These are phyloP conservation scores for Poecilia latipinna DNA, from an alignment of 2,113 vertebrate species.

Conservation along the genomic window DNA sequence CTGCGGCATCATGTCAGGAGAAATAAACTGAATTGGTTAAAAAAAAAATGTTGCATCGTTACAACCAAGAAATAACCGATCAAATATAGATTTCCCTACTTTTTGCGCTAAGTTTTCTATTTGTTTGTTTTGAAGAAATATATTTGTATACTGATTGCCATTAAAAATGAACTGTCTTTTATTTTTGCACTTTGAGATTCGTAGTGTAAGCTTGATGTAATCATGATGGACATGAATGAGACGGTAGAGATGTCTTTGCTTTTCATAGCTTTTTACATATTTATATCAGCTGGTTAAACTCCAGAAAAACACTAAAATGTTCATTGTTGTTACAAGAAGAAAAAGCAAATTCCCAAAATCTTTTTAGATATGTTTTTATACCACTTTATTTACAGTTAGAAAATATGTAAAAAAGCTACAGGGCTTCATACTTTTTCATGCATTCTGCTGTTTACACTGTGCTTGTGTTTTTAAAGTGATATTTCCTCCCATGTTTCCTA, in stretches of 20 bases:
- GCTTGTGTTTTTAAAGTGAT: constrained; percentile 45
- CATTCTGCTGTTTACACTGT: constrained; percentile 53
- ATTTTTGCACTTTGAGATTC: constrained; percentile 37
- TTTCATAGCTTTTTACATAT: background rate
- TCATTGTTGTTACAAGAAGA: background rate
- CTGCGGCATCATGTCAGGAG: too few relatives aligned
- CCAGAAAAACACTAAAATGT: background rate
- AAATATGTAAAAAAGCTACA: constrained; percentile 1
- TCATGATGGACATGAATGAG: background rate
- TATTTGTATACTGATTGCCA: constrained; percentile 26
- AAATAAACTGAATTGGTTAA: background rate
- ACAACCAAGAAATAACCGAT: background rate
- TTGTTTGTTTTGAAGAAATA: constrained; percentile 5
- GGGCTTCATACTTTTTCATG: constrained; percentile 42
- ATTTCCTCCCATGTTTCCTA: constrained; percentile 6
- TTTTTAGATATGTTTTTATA: background rate
- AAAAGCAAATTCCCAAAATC: background rate
- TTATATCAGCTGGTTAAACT: background rate
- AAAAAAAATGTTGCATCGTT: background rate
- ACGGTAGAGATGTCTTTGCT: background rate
- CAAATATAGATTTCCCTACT: background rate
- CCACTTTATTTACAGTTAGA: background rate
- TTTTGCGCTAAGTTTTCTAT: background rate
- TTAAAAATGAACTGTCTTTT: constrained; percentile 18
- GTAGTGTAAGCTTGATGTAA: background rate